These are phyloP conservation scores for Drosophila mimetica DNA, from an alignment of 2,888 invertebrate species.

Conservation along the genomic window DNA sequence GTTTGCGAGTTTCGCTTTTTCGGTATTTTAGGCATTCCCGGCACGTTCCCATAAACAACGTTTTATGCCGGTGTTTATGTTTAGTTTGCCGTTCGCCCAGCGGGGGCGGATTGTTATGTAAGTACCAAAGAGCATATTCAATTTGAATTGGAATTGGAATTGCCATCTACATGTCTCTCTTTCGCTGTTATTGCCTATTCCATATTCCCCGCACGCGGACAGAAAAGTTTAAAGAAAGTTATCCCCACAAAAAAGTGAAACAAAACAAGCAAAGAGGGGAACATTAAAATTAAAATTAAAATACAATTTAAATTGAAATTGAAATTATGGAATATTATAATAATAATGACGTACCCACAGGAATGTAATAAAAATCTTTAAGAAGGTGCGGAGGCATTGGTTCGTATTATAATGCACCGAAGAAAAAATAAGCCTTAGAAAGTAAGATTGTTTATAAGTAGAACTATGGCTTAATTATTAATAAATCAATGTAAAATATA, in stretches of 20 bases:
- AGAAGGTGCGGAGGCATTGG: neutral
- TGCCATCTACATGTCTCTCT: slow-evolving; percentile 7
- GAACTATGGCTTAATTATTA: too few species aligned
- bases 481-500: too few species aligned
- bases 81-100: slow-evolving; percentile 43
- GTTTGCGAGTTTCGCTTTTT: slow-evolving; percentile 6
- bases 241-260: slow-evolving; percentile 7
- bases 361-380: neutral
- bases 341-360: neutral
- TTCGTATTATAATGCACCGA: too few species aligned
- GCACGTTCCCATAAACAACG: slow-evolving; percentile 66
- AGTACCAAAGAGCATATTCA: slow-evolving; percentile 58
- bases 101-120: slow-evolving; percentile 55
- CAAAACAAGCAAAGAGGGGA: slow-evolving; percentile 14
- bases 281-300: slow-evolving; percentile 13
- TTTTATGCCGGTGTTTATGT: slow-evolving; percentile 68
- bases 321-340: slow-evolving; percentile 18
- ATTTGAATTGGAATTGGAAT: slow-evolving; percentile 58
- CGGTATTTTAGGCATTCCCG: slow-evolving; percentile 36
- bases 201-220: slow-evolving; percentile 38
- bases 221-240: slow-evolving; percentile 41
- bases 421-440: too few species aligned
- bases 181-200: slow-evolving; percentile 25
- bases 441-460: too few species aligned
- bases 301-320: slow-evolving; percentile 14